A percentile compares a stretch with the other conserved stretches of the same genome.
phyloP scores from a whole-genome alignment of 2,888 invertebrate species.

The Amiota communis region DNA sequence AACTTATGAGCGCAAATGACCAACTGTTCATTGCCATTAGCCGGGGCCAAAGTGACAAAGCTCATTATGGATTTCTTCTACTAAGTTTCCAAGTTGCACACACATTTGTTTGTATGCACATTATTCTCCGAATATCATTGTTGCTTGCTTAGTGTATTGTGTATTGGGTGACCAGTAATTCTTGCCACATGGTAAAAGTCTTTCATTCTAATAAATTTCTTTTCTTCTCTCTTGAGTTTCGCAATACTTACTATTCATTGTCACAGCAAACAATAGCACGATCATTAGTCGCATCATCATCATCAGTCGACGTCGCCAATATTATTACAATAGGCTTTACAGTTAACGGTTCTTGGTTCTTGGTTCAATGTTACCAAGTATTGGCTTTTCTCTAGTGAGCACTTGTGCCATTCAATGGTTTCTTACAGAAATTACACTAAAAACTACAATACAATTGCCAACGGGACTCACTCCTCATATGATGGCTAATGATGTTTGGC shows the following conservation, averaged over 20 bases:
- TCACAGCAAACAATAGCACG: slow-evolving; percentile 15
- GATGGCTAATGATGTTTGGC: slow-evolving; percentile 19
- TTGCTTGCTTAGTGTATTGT: too few relatives aligned
- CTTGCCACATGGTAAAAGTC: slow-evolving; percentile 11
- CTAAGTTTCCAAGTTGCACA: too few relatives aligned
- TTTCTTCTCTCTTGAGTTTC: not conserved
- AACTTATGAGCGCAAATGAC: slow-evolving; percentile 18
- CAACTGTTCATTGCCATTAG: not conserved
- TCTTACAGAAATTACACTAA: slow-evolving; percentile 15
- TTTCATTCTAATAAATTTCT: not conserved
- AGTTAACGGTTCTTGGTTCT: slow-evolving; percentile 15
- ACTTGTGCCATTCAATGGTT: too few relatives aligned
- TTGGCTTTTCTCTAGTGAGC: too few relatives aligned
- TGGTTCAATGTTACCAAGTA: too few relatives aligned
- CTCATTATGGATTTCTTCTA: slow-evolving; percentile 15
- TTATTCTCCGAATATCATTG: too few relatives aligned
- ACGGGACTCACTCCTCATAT: slow-evolving; percentile 2
- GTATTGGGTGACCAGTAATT: too few relatives aligned
- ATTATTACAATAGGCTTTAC: slow-evolving; percentile 21
- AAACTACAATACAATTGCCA: slow-evolving; percentile 5
- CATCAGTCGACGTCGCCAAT: too few relatives aligned
- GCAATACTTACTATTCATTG: too few relatives aligned
- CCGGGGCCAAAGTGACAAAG: slow-evolving; percentile 9
- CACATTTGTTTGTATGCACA: too few relatives aligned
- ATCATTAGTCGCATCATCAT: slow-evolving; percentile 22